Percentiles rank a stretch among this genome's conserved stretches.
Evolutionary conservation across 2,888 invertebrate genomes (phyloP).

Genomic region (Glyphotaelius pellucidus): DNA sequence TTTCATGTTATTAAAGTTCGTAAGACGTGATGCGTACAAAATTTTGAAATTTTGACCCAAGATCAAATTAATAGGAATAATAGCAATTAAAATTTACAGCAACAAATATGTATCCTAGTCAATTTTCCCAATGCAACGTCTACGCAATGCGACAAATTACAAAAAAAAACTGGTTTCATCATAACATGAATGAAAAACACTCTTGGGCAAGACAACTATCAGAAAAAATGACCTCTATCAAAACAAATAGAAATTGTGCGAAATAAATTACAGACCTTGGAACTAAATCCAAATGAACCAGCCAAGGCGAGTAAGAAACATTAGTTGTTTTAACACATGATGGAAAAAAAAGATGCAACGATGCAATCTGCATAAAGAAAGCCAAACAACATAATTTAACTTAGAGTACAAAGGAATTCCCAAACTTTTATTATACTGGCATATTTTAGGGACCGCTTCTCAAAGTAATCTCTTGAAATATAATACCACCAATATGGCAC

Average conservation of each 20-base stretch:
- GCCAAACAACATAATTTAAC: not conserved
- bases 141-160: not conserved
- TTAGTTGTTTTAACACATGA: not conserved
- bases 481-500: slow-evolving; percentile 16
- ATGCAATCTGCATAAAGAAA: not conserved
- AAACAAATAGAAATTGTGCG: not conserved
- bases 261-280: not conserved
- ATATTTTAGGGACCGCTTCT: not conserved
- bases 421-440: not conserved
- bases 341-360: not conserved
- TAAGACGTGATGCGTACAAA: no score
- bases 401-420: not conserved
- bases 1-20: no score
- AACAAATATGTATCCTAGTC: not conserved
- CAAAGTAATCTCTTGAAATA: slow-evolving; percentile 12
- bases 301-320: not conserved
- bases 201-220: not conserved
- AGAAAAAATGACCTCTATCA: slow-evolving; percentile 4
- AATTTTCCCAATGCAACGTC: not conserved
- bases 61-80: not conserved
- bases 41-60: not conserved
- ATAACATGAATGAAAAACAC: not conserved
- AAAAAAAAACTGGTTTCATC: not conserved
- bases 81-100: not conserved
- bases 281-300: not conserved